Evolutionary conservation across 2,888 invertebrate species (phyloP), one percentile per base, ranked within the genome.

Genomic region (Miltochrista miniata): DNA sequence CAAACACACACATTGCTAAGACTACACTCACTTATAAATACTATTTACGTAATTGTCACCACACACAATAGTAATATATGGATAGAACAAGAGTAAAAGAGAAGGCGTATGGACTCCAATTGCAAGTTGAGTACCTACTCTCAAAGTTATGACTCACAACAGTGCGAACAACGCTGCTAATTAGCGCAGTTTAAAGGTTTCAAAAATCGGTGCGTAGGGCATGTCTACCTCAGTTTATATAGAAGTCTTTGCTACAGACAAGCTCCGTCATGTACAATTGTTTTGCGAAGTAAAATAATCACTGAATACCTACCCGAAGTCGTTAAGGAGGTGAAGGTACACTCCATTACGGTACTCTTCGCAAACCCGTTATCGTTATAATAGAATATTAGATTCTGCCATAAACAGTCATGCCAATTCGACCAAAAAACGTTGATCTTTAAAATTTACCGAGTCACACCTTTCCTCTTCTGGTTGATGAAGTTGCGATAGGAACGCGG

Each of bases 351-450:
- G 61, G 77, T 66, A 62, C 79, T 81, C 81, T 78, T 78, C 75
- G 69, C 68, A 72, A 71, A 72, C 79, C 73, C 69, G 75, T 81
- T 81, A 74, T 69, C 69, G 69, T 80, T 76, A 80, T 83, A 86
- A 86, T 87, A 79, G 85, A 87, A 87, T 87, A 86, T 88, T 87
- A 86, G 81, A 88, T 85, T 81, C 74, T 61, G 69, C 77, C 77
- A 80, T 85, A 83, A 86, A 82, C 77, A 63, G 70, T 70, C 68
- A 71, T 73, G 74, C 72, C 72, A 68, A 73, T 59, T 57, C 63
- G 64, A 61, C 87, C 82, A 71, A 73, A 80, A 70, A 70, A 80
- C 64, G 66, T 73, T 76, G 85, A 80, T 76, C 86, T 78, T 66
- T 74, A 72, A 81, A 79, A 72, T 72, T 66, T 54, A 48, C 56